Conservation (phyloP, 2,113 vertebrate genomes). For the Apodemus sylvaticus region DNA sequence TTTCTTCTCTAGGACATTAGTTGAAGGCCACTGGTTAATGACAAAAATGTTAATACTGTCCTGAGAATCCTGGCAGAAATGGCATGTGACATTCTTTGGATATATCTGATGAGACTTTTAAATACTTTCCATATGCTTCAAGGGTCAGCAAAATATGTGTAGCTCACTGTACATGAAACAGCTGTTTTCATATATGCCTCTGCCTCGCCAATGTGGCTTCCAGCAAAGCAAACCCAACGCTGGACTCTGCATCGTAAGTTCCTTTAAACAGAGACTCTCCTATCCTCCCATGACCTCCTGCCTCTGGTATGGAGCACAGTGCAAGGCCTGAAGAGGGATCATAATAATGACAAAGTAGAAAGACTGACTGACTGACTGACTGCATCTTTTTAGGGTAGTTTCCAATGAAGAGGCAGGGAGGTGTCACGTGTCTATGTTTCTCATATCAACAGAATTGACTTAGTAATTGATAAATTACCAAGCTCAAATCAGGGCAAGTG, state of each 20-base stretch:
- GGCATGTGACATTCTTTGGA: not conserved
- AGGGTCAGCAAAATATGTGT: not conserved
- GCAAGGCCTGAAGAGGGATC: not conserved
- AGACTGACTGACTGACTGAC: not conserved
- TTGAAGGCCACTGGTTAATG: not conserved
- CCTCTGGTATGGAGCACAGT: not conserved
- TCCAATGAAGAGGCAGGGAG: slow-evolving; percentile 14
- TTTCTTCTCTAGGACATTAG: slow-evolving; percentile 36
- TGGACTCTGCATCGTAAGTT: not conserved
- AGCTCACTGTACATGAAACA: not conserved
- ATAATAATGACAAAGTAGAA: not conserved
- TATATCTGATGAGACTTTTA: not conserved
- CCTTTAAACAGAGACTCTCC: not conserved
- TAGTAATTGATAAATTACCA: not conserved
- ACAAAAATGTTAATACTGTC: not conserved
- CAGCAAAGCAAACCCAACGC: not conserved
- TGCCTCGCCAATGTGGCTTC: not conserved
- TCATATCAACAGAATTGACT: not conserved
- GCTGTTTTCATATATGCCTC: not conserved
- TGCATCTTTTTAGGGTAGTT: not conserved
- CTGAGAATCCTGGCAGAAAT: not conserved
- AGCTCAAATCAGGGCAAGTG: not conserved
- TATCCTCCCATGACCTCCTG: not conserved
- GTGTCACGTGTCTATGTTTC: not conserved
- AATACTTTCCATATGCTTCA: not conserved